Conservation (phyloP, 2,888 invertebrate genomes). For the Drosophila anceps region DNA sequence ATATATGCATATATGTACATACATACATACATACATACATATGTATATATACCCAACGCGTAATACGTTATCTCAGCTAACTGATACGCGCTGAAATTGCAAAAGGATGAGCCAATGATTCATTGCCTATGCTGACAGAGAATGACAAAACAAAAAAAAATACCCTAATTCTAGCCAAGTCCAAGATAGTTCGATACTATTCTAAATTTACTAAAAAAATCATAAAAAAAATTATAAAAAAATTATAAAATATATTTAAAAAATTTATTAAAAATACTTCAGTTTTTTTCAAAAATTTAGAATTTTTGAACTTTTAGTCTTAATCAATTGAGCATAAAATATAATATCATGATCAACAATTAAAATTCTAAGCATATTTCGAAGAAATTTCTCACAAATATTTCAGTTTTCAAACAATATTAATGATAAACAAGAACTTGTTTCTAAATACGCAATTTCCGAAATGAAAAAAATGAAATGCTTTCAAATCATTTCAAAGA, state of each 20-base stretch:
- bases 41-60: constrained; percentile 1
- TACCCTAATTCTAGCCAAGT: background rate
- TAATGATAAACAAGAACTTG: constrained; percentile 3
- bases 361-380: background rate
- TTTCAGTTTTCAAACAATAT: background rate
- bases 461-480: background rate
- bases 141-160: background rate
- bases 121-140: constrained; percentile 1
- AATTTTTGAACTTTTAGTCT: background rate
- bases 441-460: constrained; percentile 16
- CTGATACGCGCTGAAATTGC: constrained; percentile 12
- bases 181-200: background rate
- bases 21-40: background rate
- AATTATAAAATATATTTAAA: too few species aligned
- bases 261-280: background rate
- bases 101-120: constrained; percentile 16
- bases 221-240: too few species aligned
- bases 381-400: background rate
- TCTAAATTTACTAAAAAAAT: too few species aligned
- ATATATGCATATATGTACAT: background rate
- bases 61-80: constrained; percentile 14
- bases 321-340: background rate
- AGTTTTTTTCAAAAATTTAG: background rate
- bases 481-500: constrained; percentile 3
- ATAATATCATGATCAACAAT: too few species aligned